Base-by-base conservation (phyloP, 2,797 vertebrate genomes). In the Vultur gryphus region DNA sequence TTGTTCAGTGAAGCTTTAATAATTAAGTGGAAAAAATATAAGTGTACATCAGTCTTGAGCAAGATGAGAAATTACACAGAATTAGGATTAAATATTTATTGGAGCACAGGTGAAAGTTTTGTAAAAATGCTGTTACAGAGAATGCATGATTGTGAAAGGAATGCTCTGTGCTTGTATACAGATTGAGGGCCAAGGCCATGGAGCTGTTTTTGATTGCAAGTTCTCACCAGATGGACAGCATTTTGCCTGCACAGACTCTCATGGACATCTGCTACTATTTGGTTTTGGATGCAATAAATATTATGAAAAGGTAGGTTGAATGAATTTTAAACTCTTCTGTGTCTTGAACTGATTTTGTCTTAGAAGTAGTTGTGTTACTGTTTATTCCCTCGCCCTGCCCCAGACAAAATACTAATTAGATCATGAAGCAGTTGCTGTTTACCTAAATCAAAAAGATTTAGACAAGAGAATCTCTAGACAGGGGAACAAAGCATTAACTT, bases 151-250 rank as follows among this genome's bases (percentile, higher is more conserved):
- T 90, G 69, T 91, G 57, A 95, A 43, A 61, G 19, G 61, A 78
- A n/a, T 58, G 52, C 48, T 93, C 77, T 96, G 33, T 97, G 83
- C 92, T 89, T 93, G 43, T 35, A 10, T 90, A 70, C 98, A 99
- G 99, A 99, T 99, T 90, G 99, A 99, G 97, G 99, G 99, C 79
- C 99, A 99, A 98, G 99, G 99, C 87, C 99, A 99, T 3, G 99
- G 99, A 95, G 99, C 99, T 86, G 99, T 99, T 93, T 99, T 99
- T 97, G 99, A 99, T 97, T 99, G 99, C 98, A 99, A 99, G 98
- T 99, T 99, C 98, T 99, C 99, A 29, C 98, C 98, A 70, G 99
- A 99, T 96, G 99, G 99, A 70, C 99, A 99, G 92, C 99, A 99
- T 98, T 99, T 99, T 93, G 99, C 99, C 95, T 99, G 99, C 97